Conservation (phyloP, 2,797 vertebrate species). For the Xerus rutilus region DNA sequence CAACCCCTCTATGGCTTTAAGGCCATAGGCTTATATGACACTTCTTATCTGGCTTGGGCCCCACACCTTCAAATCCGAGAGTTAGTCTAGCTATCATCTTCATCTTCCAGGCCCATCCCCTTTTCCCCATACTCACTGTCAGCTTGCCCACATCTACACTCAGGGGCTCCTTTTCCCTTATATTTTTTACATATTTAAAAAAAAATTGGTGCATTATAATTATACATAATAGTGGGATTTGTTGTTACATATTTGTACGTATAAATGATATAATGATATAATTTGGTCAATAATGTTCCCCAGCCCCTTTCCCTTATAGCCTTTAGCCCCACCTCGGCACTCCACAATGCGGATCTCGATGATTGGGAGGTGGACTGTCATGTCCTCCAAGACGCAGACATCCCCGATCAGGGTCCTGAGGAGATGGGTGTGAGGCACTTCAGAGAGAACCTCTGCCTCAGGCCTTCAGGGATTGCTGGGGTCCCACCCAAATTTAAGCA, state of each 20-base stretch:
- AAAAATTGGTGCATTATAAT: no score
- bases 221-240: no score
- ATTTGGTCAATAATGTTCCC: no score
- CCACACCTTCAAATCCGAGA: background rate
- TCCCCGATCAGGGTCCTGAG: constrained; percentile 96
- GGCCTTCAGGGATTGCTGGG: background rate
- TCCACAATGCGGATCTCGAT: constrained; percentile 98
- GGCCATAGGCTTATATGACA: background rate
- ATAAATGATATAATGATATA: no score
- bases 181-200: no score
- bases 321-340: constrained; percentile 92
- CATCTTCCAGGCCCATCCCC: background rate
- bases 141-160: background rate
- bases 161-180: background rate
- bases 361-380: constrained; percentile 95
- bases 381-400: constrained; percentile 97
- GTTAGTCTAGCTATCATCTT: background rate
- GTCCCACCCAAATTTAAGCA: background rate
- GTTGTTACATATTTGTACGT: no score
- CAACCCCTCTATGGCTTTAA: background rate
- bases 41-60: background rate
- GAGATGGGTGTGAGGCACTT: constrained; percentile 35
- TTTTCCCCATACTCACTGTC: background rate
- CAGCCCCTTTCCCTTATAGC: background rate
- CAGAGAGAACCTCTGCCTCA: background rate